phyloP scores from a whole-genome alignment of 37 sponge, comb jelly and placozoan genomes.

The Agelas oroides region DNA sequence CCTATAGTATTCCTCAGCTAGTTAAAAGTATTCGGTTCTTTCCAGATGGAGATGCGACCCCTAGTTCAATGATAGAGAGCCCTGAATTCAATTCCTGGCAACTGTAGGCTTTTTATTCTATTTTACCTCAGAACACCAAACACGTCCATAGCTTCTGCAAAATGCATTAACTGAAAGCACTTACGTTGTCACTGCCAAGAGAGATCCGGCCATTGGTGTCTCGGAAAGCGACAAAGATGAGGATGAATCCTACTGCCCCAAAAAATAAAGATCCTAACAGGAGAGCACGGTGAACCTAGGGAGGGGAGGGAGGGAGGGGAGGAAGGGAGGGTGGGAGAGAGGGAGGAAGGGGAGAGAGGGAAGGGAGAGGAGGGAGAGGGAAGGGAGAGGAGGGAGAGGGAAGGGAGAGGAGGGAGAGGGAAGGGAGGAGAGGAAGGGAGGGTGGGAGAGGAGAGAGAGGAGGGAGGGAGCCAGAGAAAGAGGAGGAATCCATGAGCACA shows the following conservation, averaged over 20 bases:
- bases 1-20: no score
- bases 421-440: no score
- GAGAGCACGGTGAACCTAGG: slow-evolving; percentile 44
- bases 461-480: background rate
- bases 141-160: no score
- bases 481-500: no score
- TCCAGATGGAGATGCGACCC: no score
- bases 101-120: no score
- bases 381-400: background rate
- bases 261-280: slow-evolving; percentile 43
- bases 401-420: no score
- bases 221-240: slow-evolving; percentile 49
- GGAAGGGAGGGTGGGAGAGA: background rate
- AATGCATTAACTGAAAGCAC: background rate
- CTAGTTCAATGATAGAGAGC: no score
- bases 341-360: slow-evolving; percentile 4
- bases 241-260: slow-evolving; percentile 47
- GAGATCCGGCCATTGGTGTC: background rate
- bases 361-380: background rate
- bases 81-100: no score
- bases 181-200: slow-evolving; percentile 14
- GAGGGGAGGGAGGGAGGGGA: background rate
- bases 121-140: no score
- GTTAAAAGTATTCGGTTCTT: no score
- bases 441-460: background rate